phyloP scores from a whole-genome alignment of 2,888 invertebrate genomes.

The Campopleginae sp. region DNA sequence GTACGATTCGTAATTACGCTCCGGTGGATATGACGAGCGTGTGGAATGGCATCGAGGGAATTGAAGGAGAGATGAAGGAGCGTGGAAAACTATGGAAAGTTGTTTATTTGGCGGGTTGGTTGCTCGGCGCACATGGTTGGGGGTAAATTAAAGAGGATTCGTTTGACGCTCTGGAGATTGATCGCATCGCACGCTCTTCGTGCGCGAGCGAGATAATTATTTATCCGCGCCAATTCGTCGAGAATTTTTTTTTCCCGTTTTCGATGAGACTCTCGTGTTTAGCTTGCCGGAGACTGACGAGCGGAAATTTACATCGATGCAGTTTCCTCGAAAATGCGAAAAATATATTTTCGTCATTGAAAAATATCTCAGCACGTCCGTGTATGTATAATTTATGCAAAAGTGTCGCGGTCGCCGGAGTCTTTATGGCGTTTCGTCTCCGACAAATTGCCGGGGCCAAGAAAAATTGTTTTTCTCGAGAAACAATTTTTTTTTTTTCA shows the following conservation, averaged over 20 bases:
- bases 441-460: neutral
- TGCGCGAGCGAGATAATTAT: slow-evolving; percentile 8
- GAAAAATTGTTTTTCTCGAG: slow-evolving; percentile 5
- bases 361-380: neutral
- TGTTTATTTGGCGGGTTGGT: neutral
- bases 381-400: neutral
- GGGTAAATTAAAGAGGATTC: neutral
- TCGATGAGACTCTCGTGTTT: neutral
- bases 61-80: slow-evolving; percentile 13
- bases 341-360: neutral
- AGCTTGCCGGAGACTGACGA: neutral
- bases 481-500: neutral
- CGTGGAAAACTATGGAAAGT: slow-evolving; percentile 36
- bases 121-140: neutral
- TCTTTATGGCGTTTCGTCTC: neutral
- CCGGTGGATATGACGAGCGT: neutral
- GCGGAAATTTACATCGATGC: neutral
- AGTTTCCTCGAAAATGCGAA: neutral
- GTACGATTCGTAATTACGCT: no score
- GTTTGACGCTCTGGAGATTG: slow-evolving; percentile 15
- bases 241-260: neutral
- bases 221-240: neutral
- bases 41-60: slow-evolving; percentile 5
- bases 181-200: slow-evolving; percentile 3
- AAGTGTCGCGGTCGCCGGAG: neutral